Evolutionary conservation across 2,113 vertebrate species (phyloP).

Genomic region (Gobiocypris rarus): DNA sequence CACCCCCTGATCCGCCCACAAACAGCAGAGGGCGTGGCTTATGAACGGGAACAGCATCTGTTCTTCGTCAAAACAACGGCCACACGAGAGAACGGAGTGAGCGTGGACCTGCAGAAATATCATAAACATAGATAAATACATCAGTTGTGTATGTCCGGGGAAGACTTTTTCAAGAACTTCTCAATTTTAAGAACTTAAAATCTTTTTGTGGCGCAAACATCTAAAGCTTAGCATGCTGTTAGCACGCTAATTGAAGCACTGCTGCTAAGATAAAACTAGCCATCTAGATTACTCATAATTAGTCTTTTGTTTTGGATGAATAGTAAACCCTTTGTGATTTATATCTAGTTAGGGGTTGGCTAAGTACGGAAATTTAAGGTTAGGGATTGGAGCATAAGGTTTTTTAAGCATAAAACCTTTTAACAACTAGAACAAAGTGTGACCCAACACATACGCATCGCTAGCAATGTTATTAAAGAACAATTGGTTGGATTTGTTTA

Average conservation of each 20-base stretch:
- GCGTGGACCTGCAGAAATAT: slow-evolving; percentile 68
- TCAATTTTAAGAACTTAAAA: not conserved
- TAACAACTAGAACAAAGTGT: slow-evolving; percentile 1
- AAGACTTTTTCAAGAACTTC: not conserved
- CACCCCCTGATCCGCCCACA: slow-evolving; percentile 78
- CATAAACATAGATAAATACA: slow-evolving; percentile 25
- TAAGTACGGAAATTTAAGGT: not conserved
- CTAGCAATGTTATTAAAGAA: not conserved
- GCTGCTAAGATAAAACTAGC: not conserved
- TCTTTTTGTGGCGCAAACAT: no score
- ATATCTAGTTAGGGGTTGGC: not conserved
- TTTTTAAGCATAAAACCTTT: not conserved
- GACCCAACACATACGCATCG: not conserved
- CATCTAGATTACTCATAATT: not conserved
- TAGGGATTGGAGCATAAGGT: not conserved
- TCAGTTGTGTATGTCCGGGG: not conserved
- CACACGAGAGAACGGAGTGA: slow-evolving; percentile 73
- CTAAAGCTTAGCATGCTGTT: not conserved
- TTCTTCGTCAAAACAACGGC: slow-evolving; percentile 74
- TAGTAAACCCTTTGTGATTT: not conserved
- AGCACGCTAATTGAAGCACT: not conserved
- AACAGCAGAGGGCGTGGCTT: slow-evolving; percentile 70
- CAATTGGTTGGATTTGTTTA: slow-evolving; percentile 5
- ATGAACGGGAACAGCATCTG: slow-evolving; percentile 75
- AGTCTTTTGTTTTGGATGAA: not conserved